These are phyloP conservation scores for Ecliptopera silaceata DNA, from an alignment of 2,888 invertebrate genomes.

Conservation along the genomic window DNA sequence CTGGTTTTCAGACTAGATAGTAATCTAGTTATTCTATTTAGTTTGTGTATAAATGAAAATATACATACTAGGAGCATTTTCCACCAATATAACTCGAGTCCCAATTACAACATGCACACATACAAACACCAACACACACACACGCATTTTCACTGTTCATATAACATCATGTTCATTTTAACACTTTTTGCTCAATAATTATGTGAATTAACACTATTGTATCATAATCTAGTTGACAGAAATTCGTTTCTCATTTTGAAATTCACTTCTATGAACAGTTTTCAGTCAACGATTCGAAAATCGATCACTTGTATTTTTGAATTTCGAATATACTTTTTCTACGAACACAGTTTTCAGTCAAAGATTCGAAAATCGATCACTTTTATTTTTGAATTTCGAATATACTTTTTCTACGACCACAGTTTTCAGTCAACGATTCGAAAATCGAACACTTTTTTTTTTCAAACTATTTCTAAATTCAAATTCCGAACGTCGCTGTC, in stretches of 20 bases:
- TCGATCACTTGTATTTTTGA: not conserved
- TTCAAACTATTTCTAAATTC: not conserved
- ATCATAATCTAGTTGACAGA: conserved; percentile 7
- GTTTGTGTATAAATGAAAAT: too few relatives aligned
- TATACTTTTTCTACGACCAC: too few relatives aligned
- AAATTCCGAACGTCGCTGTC: not conserved
- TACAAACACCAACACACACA: conserved; percentile 53
- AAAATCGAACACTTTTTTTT: too few relatives aligned
- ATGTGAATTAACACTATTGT: conserved; percentile 12
- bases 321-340: not conserved
- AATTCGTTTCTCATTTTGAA: conserved; percentile 5
- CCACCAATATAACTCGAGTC: conserved; percentile 73
- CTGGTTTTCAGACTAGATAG: too few relatives aligned
- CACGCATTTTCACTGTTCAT: conserved; percentile 67
- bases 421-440: too few relatives aligned
- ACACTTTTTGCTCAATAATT: conserved; percentile 19
- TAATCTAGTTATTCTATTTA: too few relatives aligned
- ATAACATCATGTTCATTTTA: conserved; percentile 37
- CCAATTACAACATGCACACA: conserved; percentile 59
- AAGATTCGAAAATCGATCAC: too few relatives aligned
- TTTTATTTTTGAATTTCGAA: not conserved
- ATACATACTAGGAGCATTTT: conserved; percentile 76
- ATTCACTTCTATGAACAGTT: not conserved
- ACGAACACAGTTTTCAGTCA: too few relatives aligned
- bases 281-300: conserved; percentile 5